phyloP scores from a whole-genome alignment of 2,888 invertebrate genomes.

The Ariolimax columbianus region DNA sequence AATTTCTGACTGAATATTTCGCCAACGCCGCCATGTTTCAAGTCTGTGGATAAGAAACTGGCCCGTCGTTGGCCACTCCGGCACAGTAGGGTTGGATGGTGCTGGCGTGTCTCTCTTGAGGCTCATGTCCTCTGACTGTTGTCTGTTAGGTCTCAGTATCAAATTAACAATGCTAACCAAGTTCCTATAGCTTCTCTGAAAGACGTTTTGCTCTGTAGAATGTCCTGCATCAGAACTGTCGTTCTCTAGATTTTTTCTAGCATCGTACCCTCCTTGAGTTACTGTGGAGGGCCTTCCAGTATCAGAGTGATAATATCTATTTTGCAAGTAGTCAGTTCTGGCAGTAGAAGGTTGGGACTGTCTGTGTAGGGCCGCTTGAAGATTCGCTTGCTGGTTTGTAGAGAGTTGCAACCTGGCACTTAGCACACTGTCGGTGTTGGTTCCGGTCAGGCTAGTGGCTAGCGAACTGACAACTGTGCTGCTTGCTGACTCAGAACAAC shows the following conservation, averaged over 20 bases:
- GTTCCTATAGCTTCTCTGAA: conserved; percentile 9
- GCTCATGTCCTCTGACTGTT: not conserved
- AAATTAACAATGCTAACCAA: not conserved
- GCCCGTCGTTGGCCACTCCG: not conserved
- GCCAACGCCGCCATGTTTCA: not conserved
- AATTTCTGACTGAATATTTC: not conserved
- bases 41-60: conserved; percentile 18
- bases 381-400: not conserved
- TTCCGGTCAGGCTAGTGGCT: not conserved
- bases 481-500: not conserved
- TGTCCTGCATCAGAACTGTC: no score
- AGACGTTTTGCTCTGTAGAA: not conserved
- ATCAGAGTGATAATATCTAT: not conserved
- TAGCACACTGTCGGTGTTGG: not conserved
- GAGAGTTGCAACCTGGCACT: not conserved
- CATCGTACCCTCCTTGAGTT: not conserved
- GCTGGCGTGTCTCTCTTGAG: not conserved
- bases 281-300: not conserved
- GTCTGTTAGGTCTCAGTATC: not conserved
- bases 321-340: not conserved
- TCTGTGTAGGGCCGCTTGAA: not conserved
- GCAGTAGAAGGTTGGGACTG: not conserved
- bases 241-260: not conserved
- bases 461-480: not conserved
- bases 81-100: not conserved